These are phyloP conservation scores for Balanococcus diminutus DNA, from an alignment of 2,888 invertebrate genomes.

Conservation along the genomic window DNA sequence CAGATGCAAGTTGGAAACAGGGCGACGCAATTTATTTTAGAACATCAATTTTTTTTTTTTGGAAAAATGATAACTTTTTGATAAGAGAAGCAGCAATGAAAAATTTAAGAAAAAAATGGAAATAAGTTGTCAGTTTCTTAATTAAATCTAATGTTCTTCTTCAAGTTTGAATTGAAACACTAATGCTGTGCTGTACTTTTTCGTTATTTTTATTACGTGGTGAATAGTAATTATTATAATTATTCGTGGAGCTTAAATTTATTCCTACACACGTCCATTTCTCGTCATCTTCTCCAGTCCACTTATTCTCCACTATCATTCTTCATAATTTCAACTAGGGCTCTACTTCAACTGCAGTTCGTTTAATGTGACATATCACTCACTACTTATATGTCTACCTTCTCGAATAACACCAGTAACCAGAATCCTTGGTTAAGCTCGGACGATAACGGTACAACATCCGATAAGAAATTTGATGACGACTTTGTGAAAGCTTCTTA, in stretches of 20 bases:
- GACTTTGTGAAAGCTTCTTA: slow-evolving; percentile 62
- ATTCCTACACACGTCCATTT: background rate
- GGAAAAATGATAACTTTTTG: too few relatives aligned
- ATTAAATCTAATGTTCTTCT: background rate
- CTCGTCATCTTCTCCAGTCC: background rate
- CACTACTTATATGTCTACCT: slow-evolving; percentile 2
- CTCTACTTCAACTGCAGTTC: background rate
- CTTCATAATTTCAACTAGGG: too few relatives aligned
- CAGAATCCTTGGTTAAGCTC: slow-evolving; percentile 26
- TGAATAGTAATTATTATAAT: background rate
- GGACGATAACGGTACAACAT: background rate
- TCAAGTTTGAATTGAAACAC: background rate
- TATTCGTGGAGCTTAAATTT: background rate
- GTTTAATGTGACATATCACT: background rate
- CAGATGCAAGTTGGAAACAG: too few relatives aligned
- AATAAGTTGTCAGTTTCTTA: background rate
- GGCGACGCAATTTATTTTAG: too few relatives aligned
- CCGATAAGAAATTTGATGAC: slow-evolving; percentile 65
- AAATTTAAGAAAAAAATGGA: too few relatives aligned
- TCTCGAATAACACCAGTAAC: background rate
- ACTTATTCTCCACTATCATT: too few relatives aligned
- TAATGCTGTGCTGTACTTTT: too few relatives aligned
- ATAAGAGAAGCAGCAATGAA: too few relatives aligned
- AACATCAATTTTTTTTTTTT: too few relatives aligned
- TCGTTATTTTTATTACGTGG: background rate